Percentiles rank a stretch among this genome's conserved stretches.
Conservation (phyloP, 2,888 invertebrate genomes). For the Petrophora chlorosata region DNA sequence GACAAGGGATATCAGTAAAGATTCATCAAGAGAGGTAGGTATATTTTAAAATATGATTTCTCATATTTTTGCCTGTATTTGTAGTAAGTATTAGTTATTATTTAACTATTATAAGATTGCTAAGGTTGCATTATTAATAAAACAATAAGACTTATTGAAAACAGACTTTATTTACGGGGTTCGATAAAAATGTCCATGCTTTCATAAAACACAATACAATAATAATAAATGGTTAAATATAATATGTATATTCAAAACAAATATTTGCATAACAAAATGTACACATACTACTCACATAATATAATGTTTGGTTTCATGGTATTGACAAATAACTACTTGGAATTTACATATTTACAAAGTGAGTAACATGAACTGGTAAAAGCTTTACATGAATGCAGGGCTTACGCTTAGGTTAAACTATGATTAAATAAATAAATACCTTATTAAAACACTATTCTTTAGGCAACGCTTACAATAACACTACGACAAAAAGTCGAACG, state of each 20-base stretch:
- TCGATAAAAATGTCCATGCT: slow-evolving; percentile 66
- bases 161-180: slow-evolving; percentile 77
- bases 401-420: slow-evolving; percentile 43
- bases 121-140: too few species aligned
- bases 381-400: slow-evolving; percentile 53
- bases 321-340: slow-evolving; percentile 75
- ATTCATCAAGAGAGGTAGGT: too few species aligned
- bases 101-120: too few species aligned
- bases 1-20: too few species aligned
- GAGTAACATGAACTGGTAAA: slow-evolving; percentile 73
- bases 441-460: slow-evolving; percentile 49
- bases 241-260: slow-evolving; percentile 60
- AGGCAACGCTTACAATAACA: slow-evolving; percentile 7
- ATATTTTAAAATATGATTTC: too few species aligned
- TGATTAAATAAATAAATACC: slow-evolving; percentile 71
- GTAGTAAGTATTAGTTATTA: too few species aligned
- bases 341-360: slow-evolving; percentile 82
- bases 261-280: slow-evolving; percentile 76
- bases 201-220: slow-evolving; percentile 72
- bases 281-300: slow-evolving; percentile 68
- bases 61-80: too few species aligned
- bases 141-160: slow-evolving; percentile 59
- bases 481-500: slow-evolving; percentile 4
- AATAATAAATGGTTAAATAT: slow-evolving; percentile 48
- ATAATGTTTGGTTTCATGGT: slow-evolving; percentile 82